Evolutionary conservation across 2,113 vertebrate genomes (phyloP).

Genomic region (Carollia perspicillata): DNA sequence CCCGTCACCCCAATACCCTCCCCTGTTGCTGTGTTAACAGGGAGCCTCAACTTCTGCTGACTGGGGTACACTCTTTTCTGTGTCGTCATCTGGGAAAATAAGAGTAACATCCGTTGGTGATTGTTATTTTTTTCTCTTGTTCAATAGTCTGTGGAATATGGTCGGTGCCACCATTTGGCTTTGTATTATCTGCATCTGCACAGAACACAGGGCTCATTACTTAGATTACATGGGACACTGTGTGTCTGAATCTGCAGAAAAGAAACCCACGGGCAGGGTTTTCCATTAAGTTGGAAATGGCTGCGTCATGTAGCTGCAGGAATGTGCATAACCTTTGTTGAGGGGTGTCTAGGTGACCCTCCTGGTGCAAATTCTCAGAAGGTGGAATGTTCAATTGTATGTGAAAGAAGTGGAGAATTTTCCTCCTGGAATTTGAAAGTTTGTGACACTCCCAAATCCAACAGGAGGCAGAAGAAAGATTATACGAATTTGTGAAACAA

Average conservation of each 20-base stretch:
- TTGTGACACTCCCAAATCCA: background rate
- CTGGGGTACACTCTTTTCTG: background rate
- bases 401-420: slow-evolving; percentile 11
- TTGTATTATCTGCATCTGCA: background rate
- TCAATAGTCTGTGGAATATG: background rate
- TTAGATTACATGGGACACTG: background rate
- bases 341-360: background rate
- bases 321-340: background rate
- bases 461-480: background rate
- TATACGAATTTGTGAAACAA: background rate
- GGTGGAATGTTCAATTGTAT: background rate
- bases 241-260: background rate
- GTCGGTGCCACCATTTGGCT: background rate
- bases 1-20: rapidly evolving
- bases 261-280: background rate
- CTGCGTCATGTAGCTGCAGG: background rate
- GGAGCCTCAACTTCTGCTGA: background rate
- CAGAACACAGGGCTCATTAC: background rate
- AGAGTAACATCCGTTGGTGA: background rate
- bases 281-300: background rate
- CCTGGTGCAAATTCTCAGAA: background rate
- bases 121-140: background rate
- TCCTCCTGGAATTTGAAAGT: slow-evolving; percentile 30
- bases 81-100: background rate
- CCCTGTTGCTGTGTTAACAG: background rate